These are phyloP conservation scores for Polydrusus pterygomalis DNA, from an alignment of 2,888 invertebrate genomes.

Conservation along the genomic window DNA sequence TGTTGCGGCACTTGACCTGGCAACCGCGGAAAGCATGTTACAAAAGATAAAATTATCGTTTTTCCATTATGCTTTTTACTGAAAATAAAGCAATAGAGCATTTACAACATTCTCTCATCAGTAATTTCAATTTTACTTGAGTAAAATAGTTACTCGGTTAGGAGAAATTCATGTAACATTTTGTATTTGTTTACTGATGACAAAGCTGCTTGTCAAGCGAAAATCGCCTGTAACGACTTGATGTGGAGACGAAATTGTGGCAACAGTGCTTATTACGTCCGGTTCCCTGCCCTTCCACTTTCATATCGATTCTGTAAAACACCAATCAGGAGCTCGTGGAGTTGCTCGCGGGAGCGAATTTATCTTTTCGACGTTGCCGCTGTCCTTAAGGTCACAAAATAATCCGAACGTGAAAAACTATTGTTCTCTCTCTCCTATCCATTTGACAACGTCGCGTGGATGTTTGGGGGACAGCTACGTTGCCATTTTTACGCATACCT, in stretches of 20 bases:
- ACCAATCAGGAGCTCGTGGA: constrained; percentile 76
- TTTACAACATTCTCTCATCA: constrained; percentile 7
- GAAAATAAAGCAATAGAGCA: neutral
- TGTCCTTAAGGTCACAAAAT: constrained; percentile 59
- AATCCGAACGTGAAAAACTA: constrained; percentile 24
- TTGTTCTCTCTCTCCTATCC: constrained; percentile 51
- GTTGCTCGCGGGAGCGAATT: constrained; percentile 73
- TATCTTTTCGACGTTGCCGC: constrained; percentile 73
- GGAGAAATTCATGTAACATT: constrained; percentile 65
- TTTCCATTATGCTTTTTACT: constrained; percentile 2
- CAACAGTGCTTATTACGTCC: constrained; percentile 74
- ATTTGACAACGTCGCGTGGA: constrained; percentile 59
- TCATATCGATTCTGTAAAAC: constrained; percentile 79
- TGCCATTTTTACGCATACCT: constrained; percentile 62
- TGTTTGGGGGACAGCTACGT: constrained; percentile 65
- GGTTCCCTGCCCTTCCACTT: constrained; percentile 75
- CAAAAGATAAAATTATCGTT: constrained; percentile 31
- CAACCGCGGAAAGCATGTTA: constrained; percentile 71
- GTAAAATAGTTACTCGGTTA: constrained; percentile 53
- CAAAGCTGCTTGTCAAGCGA: constrained; percentile 68
- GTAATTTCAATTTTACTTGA: constrained; percentile 35
- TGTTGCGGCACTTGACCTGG: constrained; percentile 72
- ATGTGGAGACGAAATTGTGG: constrained; percentile 74
- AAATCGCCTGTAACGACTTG: constrained; percentile 68
- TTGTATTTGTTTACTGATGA: constrained; percentile 78